phyloP scores from a whole-genome alignment of 2,113 vertebrate species.

The Syrrhaptes paradoxus region DNA sequence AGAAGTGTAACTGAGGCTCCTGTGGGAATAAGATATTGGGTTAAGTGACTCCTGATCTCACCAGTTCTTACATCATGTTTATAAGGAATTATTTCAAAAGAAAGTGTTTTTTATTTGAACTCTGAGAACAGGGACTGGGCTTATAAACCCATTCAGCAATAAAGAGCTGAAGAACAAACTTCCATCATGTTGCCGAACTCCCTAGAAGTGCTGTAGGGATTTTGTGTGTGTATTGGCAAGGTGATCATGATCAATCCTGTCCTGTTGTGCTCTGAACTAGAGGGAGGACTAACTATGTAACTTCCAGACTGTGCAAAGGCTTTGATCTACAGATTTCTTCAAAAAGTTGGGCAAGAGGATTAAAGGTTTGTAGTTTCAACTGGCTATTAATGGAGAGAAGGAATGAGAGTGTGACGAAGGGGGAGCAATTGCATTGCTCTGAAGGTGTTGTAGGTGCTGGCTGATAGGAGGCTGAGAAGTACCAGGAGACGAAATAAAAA shows the following conservation, averaged over 20 bases:
- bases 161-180: neutral
- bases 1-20: neutral
- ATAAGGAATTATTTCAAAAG: neutral
- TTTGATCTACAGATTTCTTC: conserved; percentile 2
- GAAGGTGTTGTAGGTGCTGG: neutral
- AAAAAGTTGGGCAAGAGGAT: neutral
- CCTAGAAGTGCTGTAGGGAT: neutral
- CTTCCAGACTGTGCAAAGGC: neutral
- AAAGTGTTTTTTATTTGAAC: neutral
- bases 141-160: neutral
- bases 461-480: neutral
- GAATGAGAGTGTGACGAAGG: neutral
- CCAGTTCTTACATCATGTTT: neutral
- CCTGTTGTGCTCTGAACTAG: neutral
- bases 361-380: neutral
- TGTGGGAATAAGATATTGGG: neutral
- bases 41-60: neutral
- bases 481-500: neutral
- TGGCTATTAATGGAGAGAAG: neutral
- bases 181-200: neutral
- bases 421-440: neutral
- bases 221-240: neutral
- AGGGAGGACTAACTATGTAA: neutral
- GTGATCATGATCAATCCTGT: neutral
- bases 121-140: neutral